phyloP scores from a whole-genome alignment of 2,113 vertebrate species.

The Climacteris rufus region DNA sequence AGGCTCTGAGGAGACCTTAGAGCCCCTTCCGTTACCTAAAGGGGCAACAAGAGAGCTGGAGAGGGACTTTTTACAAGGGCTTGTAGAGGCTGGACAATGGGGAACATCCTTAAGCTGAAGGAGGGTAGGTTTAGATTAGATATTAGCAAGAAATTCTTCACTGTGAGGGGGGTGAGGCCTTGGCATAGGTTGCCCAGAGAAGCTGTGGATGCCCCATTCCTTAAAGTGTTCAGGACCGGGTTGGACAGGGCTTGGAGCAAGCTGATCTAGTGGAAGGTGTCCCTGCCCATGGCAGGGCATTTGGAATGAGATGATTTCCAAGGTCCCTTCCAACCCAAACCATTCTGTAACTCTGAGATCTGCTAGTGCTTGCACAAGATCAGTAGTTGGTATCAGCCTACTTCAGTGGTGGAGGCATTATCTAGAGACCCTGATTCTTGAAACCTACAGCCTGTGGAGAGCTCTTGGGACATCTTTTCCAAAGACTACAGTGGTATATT shows the following conservation, averaged over 20 bases:
- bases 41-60: background rate
- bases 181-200: background rate
- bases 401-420: background rate
- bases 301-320: background rate
- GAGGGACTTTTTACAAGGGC: background rate
- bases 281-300: background rate
- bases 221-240: background rate
- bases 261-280: background rate
- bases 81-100: background rate
- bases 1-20: background rate
- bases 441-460: fast-evolving
- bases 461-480: background rate
- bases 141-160: background rate
- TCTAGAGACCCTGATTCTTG: background rate
- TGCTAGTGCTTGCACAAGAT: background rate
- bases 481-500: background rate
- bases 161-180: background rate
- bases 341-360: background rate
- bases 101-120: background rate
- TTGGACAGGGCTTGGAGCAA: background rate
- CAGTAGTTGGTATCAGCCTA: background rate
- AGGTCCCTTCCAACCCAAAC: background rate
- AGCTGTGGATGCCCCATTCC: background rate
- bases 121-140: background rate
- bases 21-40: background rate